Conservation (phyloP, 2,888 invertebrate genomes). For the Hanleya hanleyi region DNA sequence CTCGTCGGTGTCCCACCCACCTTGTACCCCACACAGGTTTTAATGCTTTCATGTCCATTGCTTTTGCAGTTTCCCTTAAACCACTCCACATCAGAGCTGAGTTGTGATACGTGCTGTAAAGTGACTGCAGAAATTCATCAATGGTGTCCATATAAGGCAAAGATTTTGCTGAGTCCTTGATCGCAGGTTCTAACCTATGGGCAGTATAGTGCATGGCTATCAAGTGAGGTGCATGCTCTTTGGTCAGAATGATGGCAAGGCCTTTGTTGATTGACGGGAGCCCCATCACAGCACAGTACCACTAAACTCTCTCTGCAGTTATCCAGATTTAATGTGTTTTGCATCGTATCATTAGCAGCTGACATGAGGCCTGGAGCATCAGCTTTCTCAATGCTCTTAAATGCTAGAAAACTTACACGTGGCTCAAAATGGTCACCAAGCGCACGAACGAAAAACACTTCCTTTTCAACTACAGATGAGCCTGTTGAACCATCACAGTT, state of each 20-base stretch:
- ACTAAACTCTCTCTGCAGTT: neutral
- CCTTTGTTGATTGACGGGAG: neutral
- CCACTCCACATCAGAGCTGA: neutral
- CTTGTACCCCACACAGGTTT: constrained; percentile 3
- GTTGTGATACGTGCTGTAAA: neutral
- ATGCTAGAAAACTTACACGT: neutral
- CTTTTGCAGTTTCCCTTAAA: neutral
- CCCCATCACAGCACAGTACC: neutral
- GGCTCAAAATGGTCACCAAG: neutral
- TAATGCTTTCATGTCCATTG: neutral
- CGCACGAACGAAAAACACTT: neutral
- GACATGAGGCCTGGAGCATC: neutral
- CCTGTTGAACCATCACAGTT: neutral
- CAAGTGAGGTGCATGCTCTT: neutral
- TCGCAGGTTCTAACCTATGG: neutral
- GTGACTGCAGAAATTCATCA: neutral
- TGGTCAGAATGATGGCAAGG: neutral
- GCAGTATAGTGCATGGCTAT: neutral
- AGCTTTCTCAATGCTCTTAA: neutral
- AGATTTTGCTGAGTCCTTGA: neutral
- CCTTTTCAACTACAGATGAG: neutral
- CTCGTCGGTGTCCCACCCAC: neutral
- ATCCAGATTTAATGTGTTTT: neutral
- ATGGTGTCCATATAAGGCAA: neutral
- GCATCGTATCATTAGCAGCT: neutral